Conservation (phyloP, 2,888 invertebrate genomes). For the Rhopalosiphum nymphaeae region DNA sequence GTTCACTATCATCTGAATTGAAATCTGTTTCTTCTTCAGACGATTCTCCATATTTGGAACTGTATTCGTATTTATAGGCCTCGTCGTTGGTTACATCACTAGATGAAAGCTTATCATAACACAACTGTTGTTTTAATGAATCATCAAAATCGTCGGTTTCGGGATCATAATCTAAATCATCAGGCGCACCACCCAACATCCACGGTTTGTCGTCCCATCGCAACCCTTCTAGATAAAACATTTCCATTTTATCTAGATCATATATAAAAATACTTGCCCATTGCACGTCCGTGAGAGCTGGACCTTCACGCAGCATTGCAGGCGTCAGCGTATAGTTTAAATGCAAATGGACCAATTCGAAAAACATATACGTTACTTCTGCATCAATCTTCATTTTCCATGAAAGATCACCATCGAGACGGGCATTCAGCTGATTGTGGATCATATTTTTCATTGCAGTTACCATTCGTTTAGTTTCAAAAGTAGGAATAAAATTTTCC, state of each 20-base stretch:
- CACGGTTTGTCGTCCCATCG: neutral
- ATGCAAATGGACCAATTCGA: neutral
- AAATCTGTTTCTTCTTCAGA: too few relatives aligned
- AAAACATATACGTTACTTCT: neutral
- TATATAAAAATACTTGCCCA: neutral
- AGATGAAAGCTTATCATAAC: too few relatives aligned
- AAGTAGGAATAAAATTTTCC: neutral
- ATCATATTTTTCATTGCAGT: neutral
- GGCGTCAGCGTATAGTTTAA: neutral
- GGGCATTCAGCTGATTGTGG: neutral
- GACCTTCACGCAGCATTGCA: neutral
- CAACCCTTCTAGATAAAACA: neutral
- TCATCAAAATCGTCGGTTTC: neutral
- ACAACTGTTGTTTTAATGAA: too few relatives aligned
- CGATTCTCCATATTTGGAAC: too few relatives aligned
- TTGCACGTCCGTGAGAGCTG: neutral
- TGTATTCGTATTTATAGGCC: too few relatives aligned
- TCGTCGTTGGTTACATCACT: too few relatives aligned
- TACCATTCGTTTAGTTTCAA: neutral
- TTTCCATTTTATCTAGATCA: neutral
- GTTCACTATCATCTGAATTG: too few relatives aligned
- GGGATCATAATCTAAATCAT: neutral
- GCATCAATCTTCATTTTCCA: too few relatives aligned
- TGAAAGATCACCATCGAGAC: neutral
- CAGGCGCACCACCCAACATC: neutral